These are phyloP conservation scores for Blomia tropicalis DNA, from an alignment of 2,888 invertebrate species.

Conservation along the genomic window DNA sequence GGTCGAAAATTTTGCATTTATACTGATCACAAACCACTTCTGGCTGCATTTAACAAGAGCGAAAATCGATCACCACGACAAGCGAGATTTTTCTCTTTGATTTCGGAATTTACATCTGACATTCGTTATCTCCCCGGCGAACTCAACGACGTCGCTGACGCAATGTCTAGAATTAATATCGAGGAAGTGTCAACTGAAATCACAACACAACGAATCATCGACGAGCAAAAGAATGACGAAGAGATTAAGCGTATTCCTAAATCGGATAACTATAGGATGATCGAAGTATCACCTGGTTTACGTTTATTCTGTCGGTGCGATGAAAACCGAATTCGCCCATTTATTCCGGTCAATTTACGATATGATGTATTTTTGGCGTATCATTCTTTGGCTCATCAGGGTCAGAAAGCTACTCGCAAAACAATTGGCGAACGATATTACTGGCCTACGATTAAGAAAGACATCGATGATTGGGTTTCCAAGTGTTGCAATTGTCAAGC, in stretches of 20 bases:
- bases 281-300: neutral
- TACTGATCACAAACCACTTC: neutral
- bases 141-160: neutral
- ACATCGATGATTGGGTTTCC: neutral
- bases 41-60: neutral
- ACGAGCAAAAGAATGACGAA: too few species aligned
- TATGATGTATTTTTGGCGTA: neutral
- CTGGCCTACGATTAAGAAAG: neutral
- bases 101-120: neutral
- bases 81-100: neutral
- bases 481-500: neutral
- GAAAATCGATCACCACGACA: neutral
- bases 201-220: too few species aligned
- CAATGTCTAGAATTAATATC: neutral
- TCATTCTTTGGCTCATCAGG: neutral
- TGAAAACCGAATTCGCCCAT: neutral
- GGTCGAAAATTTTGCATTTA: neutral
- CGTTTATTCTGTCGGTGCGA: neutral
- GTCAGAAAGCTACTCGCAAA: neutral
- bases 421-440: neutral
- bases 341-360: neutral
- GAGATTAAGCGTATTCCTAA: too few species aligned
- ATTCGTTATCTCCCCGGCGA: neutral
- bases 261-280: too few species aligned
- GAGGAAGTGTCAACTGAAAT: too few species aligned